Conservation (phyloP, 1,140 invertebrate species). For the Tetramorium parvispinum region DNA sequence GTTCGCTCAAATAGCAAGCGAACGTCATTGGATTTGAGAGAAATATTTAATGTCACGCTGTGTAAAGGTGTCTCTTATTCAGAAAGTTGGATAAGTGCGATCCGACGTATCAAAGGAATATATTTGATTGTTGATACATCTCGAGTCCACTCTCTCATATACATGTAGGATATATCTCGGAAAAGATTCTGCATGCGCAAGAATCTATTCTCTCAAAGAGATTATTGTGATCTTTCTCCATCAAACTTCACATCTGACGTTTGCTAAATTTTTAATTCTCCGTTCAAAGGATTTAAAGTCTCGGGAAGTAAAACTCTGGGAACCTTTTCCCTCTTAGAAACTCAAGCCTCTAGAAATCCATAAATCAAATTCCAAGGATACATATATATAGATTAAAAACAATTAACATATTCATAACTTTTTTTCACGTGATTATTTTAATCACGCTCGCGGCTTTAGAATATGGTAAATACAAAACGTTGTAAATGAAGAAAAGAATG, state of each 20-base stretch:
- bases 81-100: neutral
- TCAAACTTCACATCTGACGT: neutral
- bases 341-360: neutral
- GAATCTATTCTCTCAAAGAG: neutral
- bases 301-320: neutral
- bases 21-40: neutral
- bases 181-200: neutral
- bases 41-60: neutral
- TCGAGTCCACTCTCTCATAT: neutral
- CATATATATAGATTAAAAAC: neutral
- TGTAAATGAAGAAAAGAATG: neutral
- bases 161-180: neutral
- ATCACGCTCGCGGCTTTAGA: neutral
- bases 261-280: constrained; percentile 12
- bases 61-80: neutral
- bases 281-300: neutral
- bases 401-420: neutral
- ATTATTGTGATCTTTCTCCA: neutral
- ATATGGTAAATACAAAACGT: neutral
- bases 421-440: neutral
- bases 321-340: neutral
- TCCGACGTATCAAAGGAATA: neutral
- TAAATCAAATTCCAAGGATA: constrained; percentile 3
- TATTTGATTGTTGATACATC: neutral
- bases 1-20: neutral